phyloP scores from a whole-genome alignment of 2,113 vertebrate species.

The Chinchilla lanigera region DNA sequence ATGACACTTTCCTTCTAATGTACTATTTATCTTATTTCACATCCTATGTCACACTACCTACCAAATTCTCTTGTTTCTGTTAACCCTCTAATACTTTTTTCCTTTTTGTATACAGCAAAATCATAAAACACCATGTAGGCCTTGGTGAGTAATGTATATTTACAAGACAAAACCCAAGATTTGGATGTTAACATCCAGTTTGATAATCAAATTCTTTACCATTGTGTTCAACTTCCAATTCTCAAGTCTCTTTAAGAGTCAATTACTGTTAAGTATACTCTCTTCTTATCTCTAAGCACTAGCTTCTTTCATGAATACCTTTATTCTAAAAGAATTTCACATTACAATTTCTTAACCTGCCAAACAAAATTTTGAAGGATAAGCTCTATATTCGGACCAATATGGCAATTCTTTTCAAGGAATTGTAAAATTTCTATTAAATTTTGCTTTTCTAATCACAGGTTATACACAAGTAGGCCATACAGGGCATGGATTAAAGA shows the following conservation, averaged over 20 bases:
- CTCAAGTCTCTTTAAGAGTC: not conserved
- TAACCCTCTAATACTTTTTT: not conserved
- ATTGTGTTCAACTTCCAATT: slow-evolving; percentile 26
- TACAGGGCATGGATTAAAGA: slow-evolving; percentile 73
- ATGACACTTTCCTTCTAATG: not conserved
- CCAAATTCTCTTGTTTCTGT: slow-evolving; percentile 8
- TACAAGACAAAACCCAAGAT: not conserved
- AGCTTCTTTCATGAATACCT: not conserved
- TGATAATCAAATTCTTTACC: slow-evolving; percentile 47
- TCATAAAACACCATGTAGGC: not conserved
- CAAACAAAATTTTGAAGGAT: not conserved
- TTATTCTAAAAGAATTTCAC: slow-evolving; percentile 1
- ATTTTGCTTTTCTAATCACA: slow-evolving; percentile 74
- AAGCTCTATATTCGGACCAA: slow-evolving; percentile 80
- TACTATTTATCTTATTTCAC: not conserved
- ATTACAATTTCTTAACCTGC: not conserved
- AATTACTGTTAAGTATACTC: not conserved
- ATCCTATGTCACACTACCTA: not conserved
- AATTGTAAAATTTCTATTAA: slow-evolving; percentile 72
- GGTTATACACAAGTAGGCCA: slow-evolving; percentile 63
- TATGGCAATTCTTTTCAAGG: slow-evolving; percentile 69
- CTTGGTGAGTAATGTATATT: not conserved
- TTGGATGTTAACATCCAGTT: not conserved
- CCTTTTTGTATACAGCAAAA: slow-evolving; percentile 30
- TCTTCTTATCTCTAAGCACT: slow-evolving; percentile 38